These are phyloP conservation scores for Artibeus lituratus DNA, from an alignment of 2,797 vertebrate species.

Conservation along the genomic window DNA sequence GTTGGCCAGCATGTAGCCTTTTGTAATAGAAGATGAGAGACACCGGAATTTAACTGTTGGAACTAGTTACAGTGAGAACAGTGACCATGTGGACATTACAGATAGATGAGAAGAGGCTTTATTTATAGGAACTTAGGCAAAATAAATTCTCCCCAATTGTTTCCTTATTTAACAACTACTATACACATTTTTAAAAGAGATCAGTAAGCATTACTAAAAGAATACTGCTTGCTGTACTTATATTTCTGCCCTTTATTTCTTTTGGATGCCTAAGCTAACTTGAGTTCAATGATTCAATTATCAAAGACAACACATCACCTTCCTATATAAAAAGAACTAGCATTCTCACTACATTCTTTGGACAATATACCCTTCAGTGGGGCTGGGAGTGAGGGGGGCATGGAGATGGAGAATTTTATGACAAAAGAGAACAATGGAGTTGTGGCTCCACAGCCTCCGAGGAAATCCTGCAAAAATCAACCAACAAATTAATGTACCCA, in stretches of 20 bases:
- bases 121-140: conserved; percentile 78
- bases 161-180: conserved; percentile 44
- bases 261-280: conserved; percentile 46
- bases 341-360: conserved; percentile 49
- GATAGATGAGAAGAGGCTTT: conserved; percentile 77
- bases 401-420: conserved; percentile 49
- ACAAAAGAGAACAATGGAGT: conserved; percentile 64
- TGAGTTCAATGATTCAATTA: conserved; percentile 54
- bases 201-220: conserved; percentile 32
- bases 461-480: conserved; percentile 68
- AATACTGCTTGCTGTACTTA: conserved; percentile 17
- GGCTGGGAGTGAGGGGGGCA: not conserved
- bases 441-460: conserved; percentile 60
- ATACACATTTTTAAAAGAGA: conserved; percentile 46
- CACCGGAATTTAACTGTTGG: conserved; percentile 65
- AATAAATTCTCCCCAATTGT: conserved; percentile 63
- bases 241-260: conserved; percentile 29
- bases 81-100: conserved; percentile 77
- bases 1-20: conserved; percentile 40
- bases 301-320: conserved; percentile 45
- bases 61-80: conserved; percentile 73
- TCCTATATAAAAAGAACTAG: conserved; percentile 33
- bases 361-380: conserved; percentile 61
- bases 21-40: conserved; percentile 72
- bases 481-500: conserved; percentile 67